Conservation (phyloP, 2,888 invertebrate genomes). For the Agrochola lota region DNA sequence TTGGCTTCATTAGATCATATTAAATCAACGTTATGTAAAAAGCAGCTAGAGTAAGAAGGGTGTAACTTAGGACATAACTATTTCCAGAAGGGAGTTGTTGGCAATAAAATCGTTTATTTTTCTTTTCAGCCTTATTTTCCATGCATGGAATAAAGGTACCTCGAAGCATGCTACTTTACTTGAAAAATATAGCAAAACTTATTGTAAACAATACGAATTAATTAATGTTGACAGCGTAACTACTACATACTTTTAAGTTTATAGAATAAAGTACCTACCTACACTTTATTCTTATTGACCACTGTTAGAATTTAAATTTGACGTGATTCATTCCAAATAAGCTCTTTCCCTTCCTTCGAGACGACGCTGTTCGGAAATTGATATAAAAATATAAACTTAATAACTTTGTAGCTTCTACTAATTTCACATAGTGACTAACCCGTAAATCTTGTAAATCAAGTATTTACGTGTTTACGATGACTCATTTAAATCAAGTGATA, state of each 20-base stretch:
- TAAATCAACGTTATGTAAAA: neutral
- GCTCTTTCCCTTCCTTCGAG: neutral
- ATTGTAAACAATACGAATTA: no score
- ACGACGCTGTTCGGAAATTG: no score
- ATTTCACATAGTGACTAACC: neutral
- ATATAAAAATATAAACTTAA: neutral
- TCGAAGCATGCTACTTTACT: neutral
- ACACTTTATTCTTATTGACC: neutral
- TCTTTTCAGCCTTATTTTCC: neutral
- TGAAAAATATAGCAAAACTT: neutral
- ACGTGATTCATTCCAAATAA: neutral
- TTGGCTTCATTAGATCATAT: slow-evolving; percentile 11
- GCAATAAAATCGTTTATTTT: neutral
- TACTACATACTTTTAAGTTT: neutral
- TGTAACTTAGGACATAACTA: neutral
- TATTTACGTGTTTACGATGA: neutral
- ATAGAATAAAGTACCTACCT: neutral
- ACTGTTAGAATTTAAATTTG: neutral
- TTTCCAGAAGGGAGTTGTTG: no score
- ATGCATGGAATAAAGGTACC: neutral
- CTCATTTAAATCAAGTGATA: neutral
- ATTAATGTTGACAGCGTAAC: no score
- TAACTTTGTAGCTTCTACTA: neutral
- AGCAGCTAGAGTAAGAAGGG: neutral
- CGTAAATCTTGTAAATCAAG: neutral